Conservation (phyloP, 2,797 vertebrate species). For the Protonibea diacanthus region DNA sequence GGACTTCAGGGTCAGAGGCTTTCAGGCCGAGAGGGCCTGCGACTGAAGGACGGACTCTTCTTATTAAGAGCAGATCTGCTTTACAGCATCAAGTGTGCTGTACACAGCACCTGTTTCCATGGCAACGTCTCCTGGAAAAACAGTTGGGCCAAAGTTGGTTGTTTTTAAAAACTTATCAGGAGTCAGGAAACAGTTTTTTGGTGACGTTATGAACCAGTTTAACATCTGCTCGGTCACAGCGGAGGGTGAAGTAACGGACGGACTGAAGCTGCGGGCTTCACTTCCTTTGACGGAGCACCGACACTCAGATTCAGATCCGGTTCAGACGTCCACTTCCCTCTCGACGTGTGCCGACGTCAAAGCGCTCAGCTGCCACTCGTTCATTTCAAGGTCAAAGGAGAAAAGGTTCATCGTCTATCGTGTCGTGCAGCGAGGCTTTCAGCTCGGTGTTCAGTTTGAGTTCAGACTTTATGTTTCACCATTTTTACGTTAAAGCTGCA, state of each 20-base stretch:
- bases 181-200: not conserved
- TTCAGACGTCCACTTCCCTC: not conserved
- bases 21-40: slow-evolving; percentile 13
- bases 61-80: not conserved
- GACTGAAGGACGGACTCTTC: slow-evolving; percentile 34
- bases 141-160: not conserved
- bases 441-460: not conserved
- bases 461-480: not conserved
- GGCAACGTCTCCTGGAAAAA: slow-evolving; percentile 4
- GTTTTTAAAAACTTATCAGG: not conserved
- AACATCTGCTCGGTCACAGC: not conserved
- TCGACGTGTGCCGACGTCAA: not conserved
- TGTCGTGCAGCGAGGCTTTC: no score
- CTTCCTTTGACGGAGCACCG: not conserved
- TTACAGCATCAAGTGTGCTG: not conserved
- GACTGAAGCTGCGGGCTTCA: not conserved
- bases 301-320: not conserved
- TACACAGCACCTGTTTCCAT: slow-evolving; percentile 11
- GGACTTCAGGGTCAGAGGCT: slow-evolving; percentile 5
- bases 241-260: no score
- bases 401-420: accelerated
- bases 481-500: no score
- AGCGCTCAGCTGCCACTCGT: not conserved
- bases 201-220: not conserved
- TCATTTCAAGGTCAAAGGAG: slow-evolving; percentile 16